A percentile compares a stretch with the other conserved stretches of the same genome.
phyloP scores from a whole-genome alignment of 2,113 vertebrate genomes.

The Piaya cayana region DNA sequence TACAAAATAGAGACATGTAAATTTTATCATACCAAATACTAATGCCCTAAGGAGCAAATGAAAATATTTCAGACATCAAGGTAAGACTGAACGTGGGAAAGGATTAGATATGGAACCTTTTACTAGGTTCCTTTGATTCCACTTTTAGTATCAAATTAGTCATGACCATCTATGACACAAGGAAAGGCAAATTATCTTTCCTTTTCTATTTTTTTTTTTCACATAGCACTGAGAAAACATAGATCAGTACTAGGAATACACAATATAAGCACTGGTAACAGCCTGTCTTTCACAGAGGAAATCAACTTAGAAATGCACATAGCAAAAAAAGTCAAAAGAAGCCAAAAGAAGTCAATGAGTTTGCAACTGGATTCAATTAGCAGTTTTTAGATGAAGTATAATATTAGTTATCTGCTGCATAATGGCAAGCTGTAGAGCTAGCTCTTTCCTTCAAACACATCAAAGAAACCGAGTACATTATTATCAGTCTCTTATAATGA shows the following conservation, averaged over 20 bases:
- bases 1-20: slow-evolving; percentile 12
- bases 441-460: background rate
- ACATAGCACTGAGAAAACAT: background rate
- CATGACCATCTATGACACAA: background rate
- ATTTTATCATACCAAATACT: slow-evolving; percentile 22
- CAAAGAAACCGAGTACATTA: background rate
- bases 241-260: background rate
- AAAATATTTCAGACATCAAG: slow-evolving; percentile 47
- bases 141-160: background rate
- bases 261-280: background rate
- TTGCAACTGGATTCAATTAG: background rate
- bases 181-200: background rate
- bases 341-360: background rate
- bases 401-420: background rate
- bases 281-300: background rate
- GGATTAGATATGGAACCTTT: background rate
- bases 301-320: background rate
- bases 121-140: background rate
- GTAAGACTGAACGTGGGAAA: slow-evolving; percentile 36
- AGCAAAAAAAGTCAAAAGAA: background rate
- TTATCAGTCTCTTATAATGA: background rate
- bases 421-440: background rate
- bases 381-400: background rate
- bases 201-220: background rate
- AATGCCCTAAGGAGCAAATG: slow-evolving; percentile 5